Evolutionary conservation across 2,888 invertebrate species (phyloP).

Genomic region (Catocala fraxini): DNA sequence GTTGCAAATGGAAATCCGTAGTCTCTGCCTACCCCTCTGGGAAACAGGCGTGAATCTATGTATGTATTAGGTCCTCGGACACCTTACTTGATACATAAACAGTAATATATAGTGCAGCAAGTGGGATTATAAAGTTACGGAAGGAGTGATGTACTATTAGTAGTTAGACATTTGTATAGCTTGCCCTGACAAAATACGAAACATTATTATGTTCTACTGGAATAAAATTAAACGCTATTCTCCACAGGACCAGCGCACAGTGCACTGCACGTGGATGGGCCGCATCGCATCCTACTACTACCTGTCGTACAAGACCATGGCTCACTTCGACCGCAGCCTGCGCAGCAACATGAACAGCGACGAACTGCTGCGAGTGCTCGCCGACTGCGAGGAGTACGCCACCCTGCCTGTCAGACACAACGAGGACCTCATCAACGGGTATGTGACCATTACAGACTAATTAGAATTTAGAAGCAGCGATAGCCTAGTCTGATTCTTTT

Average conservation of each 20-base stretch:
- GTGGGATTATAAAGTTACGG: too few species aligned
- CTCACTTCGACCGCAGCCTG: conserved; percentile 92
- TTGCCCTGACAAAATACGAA: background rate
- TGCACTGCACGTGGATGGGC: conserved; percentile 93
- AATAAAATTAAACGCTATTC: background rate
- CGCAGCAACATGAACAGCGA: conserved; percentile 89
- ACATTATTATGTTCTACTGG: background rate
- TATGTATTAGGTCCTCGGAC: too few species aligned
- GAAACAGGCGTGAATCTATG: too few species aligned
- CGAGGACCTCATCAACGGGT: conserved; percentile 97
- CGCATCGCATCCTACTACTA: conserved; percentile 99
- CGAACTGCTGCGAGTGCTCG: conserved; percentile 92
- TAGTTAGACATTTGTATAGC: too few species aligned
- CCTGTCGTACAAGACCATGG: conserved; percentile 96
- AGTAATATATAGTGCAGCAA: too few species aligned
- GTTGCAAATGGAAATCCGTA: too few species aligned
- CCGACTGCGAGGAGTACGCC: conserved; percentile 95
- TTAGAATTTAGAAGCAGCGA: too few species aligned
- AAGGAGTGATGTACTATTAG: too few species aligned
- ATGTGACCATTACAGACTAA: too few species aligned
- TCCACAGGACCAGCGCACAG: conserved; percentile 87
- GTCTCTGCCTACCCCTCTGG: too few species aligned
- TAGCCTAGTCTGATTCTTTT: too few species aligned
- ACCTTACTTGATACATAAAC: too few species aligned
- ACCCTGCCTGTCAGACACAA: conserved; percentile 99